Evolutionary conservation across 2,797 vertebrate species (phyloP).

Genomic region (Pterois miles): DNA sequence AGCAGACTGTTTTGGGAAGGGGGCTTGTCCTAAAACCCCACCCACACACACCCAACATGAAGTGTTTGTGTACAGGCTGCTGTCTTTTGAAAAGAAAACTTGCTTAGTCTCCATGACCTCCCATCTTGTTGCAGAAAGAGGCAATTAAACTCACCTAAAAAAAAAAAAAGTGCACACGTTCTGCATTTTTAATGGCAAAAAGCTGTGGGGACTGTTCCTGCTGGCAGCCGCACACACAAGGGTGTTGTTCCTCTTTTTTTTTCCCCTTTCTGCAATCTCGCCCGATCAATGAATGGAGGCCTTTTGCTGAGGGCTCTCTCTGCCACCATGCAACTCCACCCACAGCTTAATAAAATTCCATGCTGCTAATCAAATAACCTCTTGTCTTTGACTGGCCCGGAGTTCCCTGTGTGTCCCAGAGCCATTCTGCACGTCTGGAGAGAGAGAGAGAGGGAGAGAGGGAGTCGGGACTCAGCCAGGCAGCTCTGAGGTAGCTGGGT

Average conservation of each 20-base stretch:
- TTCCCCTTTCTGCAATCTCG: slow-evolving; percentile 67
- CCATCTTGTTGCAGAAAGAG: slow-evolving; percentile 63
- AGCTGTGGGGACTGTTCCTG: slow-evolving; percentile 74
- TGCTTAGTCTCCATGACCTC: slow-evolving; percentile 61
- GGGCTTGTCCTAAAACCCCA: slow-evolving; percentile 32
- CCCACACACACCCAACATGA: slow-evolving; percentile 23
- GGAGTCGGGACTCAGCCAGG: slow-evolving; percentile 67
- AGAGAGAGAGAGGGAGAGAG: slow-evolving; percentile 26
- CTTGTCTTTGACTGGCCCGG: slow-evolving; percentile 84
- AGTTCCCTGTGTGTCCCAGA: slow-evolving; percentile 75
- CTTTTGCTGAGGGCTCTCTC: slow-evolving; percentile 76
- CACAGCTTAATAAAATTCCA: slow-evolving; percentile 88
- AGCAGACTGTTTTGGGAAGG: slow-evolving; percentile 26
- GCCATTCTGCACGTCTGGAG: slow-evolving; percentile 69
- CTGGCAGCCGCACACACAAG: slow-evolving; percentile 79
- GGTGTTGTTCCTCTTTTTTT: slow-evolving; percentile 76
- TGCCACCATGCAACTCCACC: slow-evolving; percentile 79
- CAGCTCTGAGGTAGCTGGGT: slow-evolving; percentile 81
- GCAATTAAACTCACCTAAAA: slow-evolving; percentile 74
- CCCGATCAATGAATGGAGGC: slow-evolving; percentile 85
- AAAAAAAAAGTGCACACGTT: slow-evolving; percentile 56
- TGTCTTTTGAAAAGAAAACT: slow-evolving; percentile 52
- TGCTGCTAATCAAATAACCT: slow-evolving; percentile 88
- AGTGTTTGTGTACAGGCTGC: slow-evolving; percentile 49
- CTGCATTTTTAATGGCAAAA: slow-evolving; percentile 78